Evolutionary conservation across 2,113 vertebrate genomes (phyloP).

Genomic region (Phocoena phocoena): DNA sequence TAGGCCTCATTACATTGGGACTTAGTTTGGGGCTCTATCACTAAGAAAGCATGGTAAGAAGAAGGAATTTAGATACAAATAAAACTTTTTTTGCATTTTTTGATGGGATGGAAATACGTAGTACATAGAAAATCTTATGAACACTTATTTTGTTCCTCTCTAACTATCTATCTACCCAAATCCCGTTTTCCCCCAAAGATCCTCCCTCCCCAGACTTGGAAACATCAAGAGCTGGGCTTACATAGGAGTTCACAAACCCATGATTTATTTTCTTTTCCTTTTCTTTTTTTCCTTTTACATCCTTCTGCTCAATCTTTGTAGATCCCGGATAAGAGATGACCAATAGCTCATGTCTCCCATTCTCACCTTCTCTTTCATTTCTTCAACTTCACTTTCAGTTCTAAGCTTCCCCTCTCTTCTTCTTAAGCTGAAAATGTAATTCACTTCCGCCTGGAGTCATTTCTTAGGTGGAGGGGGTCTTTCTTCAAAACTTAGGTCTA

Average conservation of each 20-base stretch:
- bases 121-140: neutral
- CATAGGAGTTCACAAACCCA: neutral
- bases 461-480: neutral
- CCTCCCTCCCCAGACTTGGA: neutral
- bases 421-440: neutral
- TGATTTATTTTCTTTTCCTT: neutral
- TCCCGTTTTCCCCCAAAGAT: neutral
- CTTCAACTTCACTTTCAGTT: neutral
- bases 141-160: neutral
- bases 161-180: neutral
- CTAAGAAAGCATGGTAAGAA: neutral
- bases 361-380: neutral
- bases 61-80: neutral
- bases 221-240: neutral
- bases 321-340: neutral
- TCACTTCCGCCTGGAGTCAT: neutral
- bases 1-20: neutral
- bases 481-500: neutral
- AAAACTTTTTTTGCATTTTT: neutral
- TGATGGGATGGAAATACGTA: neutral
- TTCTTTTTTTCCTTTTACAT: no score
- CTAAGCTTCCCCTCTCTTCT: neutral
- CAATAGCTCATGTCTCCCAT: neutral
- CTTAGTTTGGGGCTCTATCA: neutral
- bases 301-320: neutral